phyloP scores from a whole-genome alignment of 1,140 invertebrate species.

The Bombus superbus region DNA sequence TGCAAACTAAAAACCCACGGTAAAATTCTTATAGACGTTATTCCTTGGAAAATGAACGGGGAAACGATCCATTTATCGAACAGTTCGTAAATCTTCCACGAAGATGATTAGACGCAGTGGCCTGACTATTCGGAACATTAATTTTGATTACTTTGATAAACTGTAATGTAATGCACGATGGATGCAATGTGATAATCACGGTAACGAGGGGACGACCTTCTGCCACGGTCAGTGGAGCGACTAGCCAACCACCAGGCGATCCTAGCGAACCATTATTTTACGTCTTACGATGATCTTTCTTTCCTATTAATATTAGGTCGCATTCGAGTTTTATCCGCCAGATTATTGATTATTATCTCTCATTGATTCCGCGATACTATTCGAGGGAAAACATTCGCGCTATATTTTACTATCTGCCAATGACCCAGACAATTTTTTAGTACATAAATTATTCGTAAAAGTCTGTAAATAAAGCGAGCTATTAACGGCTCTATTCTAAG shows the following conservation, averaged over 20 bases:
- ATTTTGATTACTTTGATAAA: conserved; percentile 63
- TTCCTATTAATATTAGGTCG: neutral
- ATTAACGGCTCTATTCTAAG: too few relatives aligned
- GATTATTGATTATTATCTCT: neutral
- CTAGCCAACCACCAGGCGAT: too few relatives aligned
- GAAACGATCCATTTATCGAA: conserved; percentile 34
- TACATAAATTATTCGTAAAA: neutral
- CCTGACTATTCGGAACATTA: conserved; percentile 56
- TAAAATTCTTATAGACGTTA: conserved; percentile 17
- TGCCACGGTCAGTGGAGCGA: neutral
- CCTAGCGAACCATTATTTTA: neutral
- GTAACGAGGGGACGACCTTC: conserved; percentile 44
- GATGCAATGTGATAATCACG: conserved; percentile 49
- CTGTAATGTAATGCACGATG: conserved; percentile 54
- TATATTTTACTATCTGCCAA: too few relatives aligned
- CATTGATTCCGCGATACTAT: too few relatives aligned
- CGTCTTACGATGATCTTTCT: neutral
- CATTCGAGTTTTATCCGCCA: neutral
- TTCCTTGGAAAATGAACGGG: conserved; percentile 16
- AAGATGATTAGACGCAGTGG: conserved; percentile 53
- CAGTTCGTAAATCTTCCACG: conserved; percentile 39
- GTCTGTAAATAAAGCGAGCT: too few relatives aligned
- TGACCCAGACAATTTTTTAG: neutral
- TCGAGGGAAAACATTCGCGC: too few relatives aligned
- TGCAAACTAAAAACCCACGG: neutral